Evolutionary conservation across 2,113 vertebrate species (phyloP), one percentile per base, ranked within the genome.

Genomic region (Ahaetulla prasina): DNA sequence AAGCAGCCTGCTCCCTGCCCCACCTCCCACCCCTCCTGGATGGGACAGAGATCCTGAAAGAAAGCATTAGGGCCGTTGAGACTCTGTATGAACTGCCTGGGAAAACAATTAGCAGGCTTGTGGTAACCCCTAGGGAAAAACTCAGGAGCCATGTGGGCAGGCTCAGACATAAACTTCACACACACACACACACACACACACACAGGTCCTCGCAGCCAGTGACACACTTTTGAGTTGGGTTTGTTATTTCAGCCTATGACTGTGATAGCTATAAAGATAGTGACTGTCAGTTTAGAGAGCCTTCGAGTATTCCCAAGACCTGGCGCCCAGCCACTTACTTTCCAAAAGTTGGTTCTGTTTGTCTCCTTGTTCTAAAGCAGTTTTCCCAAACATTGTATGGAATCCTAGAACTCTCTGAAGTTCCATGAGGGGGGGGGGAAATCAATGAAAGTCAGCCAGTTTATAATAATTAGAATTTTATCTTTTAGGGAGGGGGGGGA

Each of bases 41-140:
- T 92, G 88, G 92, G 89, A 92, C 30, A 52, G 80, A 30, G 92
- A 89, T 53, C 80, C 90, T 92, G 92, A 80, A 88, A 92, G 88
- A 92, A 92, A 45, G 57, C 53, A 85, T 80, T 92, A 54, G 92
- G 60, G 85, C 60, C n/a, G 3, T 45, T 90, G 74, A 35, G 88
- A 52, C 74, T 90, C 47, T 68, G 52, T 86, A 63, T 63, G 80
- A 86, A 55, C 80, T 27, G 80, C 74, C 92, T 89, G 63, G 88
- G 88, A 92, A 85, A 92, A 92, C 88, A 92, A 92, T 92, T 92
- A 90, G 80, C 80, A 90, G 88, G 80, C 92, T 47, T 92, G 88
- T 52, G 22, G 45, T 86, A n/a, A 27, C 53, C 47, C 30, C 74
- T n/a, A 0, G 60, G 63, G 88, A 16, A 18, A 92, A 88, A 68